phyloP scores from a whole-genome alignment of 2,888 invertebrate species.

The Patella depressa region DNA sequence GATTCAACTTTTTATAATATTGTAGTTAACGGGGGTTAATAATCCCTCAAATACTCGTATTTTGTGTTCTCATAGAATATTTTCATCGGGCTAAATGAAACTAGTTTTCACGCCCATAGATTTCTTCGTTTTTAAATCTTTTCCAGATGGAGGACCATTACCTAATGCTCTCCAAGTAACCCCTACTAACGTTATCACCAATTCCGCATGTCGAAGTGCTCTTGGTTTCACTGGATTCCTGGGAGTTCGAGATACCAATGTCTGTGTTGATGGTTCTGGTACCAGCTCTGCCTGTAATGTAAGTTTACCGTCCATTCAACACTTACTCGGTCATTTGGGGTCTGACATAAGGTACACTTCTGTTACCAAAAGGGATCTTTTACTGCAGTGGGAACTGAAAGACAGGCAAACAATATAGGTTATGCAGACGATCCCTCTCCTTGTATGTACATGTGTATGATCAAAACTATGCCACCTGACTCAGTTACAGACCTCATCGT shows the following conservation, averaged over 20 bases:
- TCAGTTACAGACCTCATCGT: not conserved
- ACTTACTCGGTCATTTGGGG: not conserved
- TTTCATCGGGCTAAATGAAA: no score
- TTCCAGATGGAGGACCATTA: not conserved
- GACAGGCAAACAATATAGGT: no score
- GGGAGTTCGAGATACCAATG: not conserved
- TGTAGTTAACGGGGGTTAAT: no score
- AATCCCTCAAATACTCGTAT: no score
- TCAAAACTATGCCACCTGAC: not conserved
- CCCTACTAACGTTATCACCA: not conserved
- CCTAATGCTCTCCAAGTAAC: slow-evolving; percentile 3
- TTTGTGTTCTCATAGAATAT: no score
- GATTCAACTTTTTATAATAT: no score
- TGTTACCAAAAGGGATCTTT: no score
- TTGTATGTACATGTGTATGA: no score
- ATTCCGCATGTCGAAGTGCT: not conserved
- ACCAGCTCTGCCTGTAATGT: not conserved
- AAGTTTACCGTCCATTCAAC: not conserved
- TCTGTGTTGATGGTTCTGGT: not conserved
- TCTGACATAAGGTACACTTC: not conserved
- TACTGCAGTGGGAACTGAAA: no score
- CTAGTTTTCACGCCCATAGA: no score
- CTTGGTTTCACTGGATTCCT: not conserved
- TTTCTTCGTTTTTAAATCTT: no score
- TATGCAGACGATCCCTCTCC: no score